phyloP scores from a whole-genome alignment of 1,140 invertebrate species.

The Andricus grossulariae region DNA sequence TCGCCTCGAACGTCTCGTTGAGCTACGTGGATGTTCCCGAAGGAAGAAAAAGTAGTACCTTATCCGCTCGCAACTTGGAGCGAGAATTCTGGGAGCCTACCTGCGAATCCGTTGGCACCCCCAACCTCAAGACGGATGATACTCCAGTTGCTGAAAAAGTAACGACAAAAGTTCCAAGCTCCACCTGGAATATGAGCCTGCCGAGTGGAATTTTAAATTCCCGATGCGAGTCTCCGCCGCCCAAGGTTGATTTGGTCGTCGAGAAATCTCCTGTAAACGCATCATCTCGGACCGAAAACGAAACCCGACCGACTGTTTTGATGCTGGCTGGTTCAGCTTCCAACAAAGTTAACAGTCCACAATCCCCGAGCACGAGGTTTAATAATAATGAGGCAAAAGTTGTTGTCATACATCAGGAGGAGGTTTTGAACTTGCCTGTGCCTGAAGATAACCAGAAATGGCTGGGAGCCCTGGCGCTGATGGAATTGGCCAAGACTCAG shows the following conservation, averaged over 20 bases:
- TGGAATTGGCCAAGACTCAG: slow-evolving; percentile 78
- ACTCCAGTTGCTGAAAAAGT: neutral
- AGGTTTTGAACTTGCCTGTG: slow-evolving; percentile 58
- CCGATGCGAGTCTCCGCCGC: neutral
- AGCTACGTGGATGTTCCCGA: neutral
- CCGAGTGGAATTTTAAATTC: neutral
- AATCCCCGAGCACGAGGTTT: slow-evolving; percentile 30
- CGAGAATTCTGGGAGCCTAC: slow-evolving; percentile 4
- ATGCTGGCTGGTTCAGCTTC: slow-evolving; percentile 73
- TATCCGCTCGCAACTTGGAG: neutral
- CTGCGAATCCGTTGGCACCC: neutral
- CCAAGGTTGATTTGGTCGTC: neutral
- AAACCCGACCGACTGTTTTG: slow-evolving; percentile 77
- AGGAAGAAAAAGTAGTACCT: neutral
- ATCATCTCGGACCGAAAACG: slow-evolving; percentile 67
- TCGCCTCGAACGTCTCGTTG: neutral
- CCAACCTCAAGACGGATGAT: neutral
- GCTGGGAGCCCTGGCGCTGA: slow-evolving; percentile 81
- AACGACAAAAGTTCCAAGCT: neutral
- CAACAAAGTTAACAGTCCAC: slow-evolving; percentile 51
- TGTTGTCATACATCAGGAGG: slow-evolving; percentile 63
- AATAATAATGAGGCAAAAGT: slow-evolving; percentile 54
- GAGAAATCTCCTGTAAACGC: slow-evolving; percentile 8
- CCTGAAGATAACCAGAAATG: slow-evolving; percentile 77
- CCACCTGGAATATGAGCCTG: slow-evolving; percentile 9